Evolutionary conservation across 2,113 vertebrate genomes (phyloP), one percentile per base, ranked within the genome.

Genomic region (Larimichthys polyactis): DNA sequence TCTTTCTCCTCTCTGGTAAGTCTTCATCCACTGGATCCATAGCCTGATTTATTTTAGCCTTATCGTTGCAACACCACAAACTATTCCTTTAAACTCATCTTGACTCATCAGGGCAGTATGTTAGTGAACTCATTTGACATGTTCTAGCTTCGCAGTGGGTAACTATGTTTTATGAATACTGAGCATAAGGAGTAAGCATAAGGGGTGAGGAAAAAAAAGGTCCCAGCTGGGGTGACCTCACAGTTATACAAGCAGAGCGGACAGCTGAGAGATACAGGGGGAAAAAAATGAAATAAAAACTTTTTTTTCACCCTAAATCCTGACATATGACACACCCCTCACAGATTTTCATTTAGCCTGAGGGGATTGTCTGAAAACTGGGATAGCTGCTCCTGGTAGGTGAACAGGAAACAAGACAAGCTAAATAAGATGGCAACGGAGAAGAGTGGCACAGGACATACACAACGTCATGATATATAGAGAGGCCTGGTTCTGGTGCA

Each of bases 321-420:
- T 79, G 46, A 58, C 58, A 69, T 62, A 79, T 62, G 69, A 71
- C 71, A 71, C 54, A 17, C 40, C 48, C 71, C 72, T 52, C 62
- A 58, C 62, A 71, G 51, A 51, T 69, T 54, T 78, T 76, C 73
- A 51, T 20, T 62, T 73, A 75, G 74, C 88, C 80, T 63, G n/a
- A 66, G 48, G 67, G 71, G 29, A 65, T 48, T 82, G 64, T 78
- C 43, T 78, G 55, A 67, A 81, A 82, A 72, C 44, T 54, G 32
- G 14, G 11, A 78, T 22, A 62, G 54, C 49, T 1, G 60, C 40
- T 69, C 67, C 52, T 54, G 29, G 40, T 62, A 60, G 69, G 79
- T 64, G 62, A 82, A 76, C 70, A 79, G 67, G 40, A 76, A 64
- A 75, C 63, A 68, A 65, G 72, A 79, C 36, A 44, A 44, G 11